Base-by-base conservation (phyloP, 2,113 vertebrate genomes). In the Fregetta grallaria region DNA sequence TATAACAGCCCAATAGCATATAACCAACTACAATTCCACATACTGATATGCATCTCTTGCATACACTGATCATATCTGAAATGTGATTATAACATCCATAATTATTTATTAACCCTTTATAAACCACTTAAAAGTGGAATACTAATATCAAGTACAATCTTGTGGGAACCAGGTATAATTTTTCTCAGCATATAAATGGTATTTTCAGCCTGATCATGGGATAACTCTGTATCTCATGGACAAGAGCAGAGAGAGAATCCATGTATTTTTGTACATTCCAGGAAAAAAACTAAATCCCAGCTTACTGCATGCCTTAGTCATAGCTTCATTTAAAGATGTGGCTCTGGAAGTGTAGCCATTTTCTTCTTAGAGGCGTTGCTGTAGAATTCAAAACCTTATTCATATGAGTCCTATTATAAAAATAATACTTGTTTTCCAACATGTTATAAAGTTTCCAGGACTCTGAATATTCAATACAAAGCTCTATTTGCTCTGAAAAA, bases 81-180 rank as follows among this genome's bases (percentile, higher is more conserved):
- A 90, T 58, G 67, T 68, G 78, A 78, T 92, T 88, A 76, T 90
- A 88, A 76, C 38, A 83, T 13, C n/a, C 17, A 68, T 94, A 90
- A 93, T 94, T 94, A 91, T 91, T 89, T 87, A 89, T 94, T 96
- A 95, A 93, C 87, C 15, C 74, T 90, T 82, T 86, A 91, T 42
- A 94, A 76, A 86, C 70, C 1, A 2, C 66, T 92, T 92, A 66
- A 45, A 77, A 86, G n/a, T 36, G 55, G 76, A 90, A 95, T 79
- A 45, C 26, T 88, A 83, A 79, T 86, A 94, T 76, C 1, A 2
- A 73, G 8, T 53, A 73, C 50, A 58, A 80, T 92, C 58, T 91
- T 92, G 40, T 86, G 77, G 77, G 71, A 94, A 79, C 4, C 29
- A 79, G 59, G 25, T 42, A 90, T 83, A 49, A 66, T 58, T 92